A percentile compares a stretch with the other conserved stretches of the same genome.
Conservation (phyloP, 2,797 vertebrate species). For the Eulemur mongoz region DNA sequence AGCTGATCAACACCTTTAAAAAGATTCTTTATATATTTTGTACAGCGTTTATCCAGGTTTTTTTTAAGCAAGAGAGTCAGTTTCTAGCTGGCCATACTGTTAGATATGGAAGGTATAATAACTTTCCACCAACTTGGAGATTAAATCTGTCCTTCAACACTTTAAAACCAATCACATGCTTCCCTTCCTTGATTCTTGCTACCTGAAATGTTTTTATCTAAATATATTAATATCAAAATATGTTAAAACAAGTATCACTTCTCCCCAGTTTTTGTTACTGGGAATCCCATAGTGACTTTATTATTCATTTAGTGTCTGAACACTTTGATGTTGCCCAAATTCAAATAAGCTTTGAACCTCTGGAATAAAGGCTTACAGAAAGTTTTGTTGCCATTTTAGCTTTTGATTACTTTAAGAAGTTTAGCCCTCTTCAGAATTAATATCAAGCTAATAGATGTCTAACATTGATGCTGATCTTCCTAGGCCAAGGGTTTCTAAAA, state of each 20-base stretch:
- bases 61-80: not conserved
- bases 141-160: not conserved
- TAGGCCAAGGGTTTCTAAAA: not conserved
- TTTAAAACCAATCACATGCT: not conserved
- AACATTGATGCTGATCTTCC: not conserved
- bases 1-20: not conserved
- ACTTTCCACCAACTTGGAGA: not conserved
- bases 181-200: not conserved
- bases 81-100: not conserved
- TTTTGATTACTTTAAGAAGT: conserved; percentile 19
- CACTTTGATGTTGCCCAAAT: not conserved
- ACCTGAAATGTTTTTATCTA: not conserved
- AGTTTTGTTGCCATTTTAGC: not conserved
- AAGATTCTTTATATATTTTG: not conserved
- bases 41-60: not conserved
- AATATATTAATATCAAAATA: conserved; percentile 1
- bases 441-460: not conserved
- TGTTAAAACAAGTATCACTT: not conserved
- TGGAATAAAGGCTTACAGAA: conserved; percentile 26
- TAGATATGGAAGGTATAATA: not conserved
- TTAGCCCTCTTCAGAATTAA: conserved; percentile 25
- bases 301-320: conserved; percentile 8
- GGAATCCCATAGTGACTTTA: not conserved
- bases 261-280: not conserved
- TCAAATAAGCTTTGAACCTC: conserved; percentile 45